Conservation (phyloP, 2,113 vertebrate species). For the Jaculus jaculus region DNA sequence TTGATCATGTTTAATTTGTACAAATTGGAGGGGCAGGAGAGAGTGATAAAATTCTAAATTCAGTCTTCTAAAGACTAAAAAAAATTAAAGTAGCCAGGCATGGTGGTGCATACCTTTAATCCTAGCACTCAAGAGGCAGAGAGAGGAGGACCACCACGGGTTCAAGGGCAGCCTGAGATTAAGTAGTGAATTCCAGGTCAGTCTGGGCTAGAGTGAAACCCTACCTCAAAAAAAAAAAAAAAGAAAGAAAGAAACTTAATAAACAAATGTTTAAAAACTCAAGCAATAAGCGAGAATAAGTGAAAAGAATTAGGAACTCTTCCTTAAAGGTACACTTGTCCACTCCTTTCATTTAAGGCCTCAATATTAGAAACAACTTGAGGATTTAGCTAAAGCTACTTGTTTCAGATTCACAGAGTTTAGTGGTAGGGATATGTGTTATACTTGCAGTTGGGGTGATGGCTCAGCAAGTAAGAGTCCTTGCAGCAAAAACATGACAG, state of each 20-base stretch:
- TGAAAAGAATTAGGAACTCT: neutral
- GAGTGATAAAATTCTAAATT: neutral
- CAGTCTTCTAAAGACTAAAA: neutral
- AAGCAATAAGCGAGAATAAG: neutral
- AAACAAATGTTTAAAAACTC: neutral
- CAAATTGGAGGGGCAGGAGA: neutral
- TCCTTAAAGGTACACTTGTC: neutral
- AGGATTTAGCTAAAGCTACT: neutral
- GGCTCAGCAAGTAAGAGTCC: no score
- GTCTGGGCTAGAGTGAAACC: no score
- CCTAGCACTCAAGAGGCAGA: no score
- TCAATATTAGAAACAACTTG: neutral
- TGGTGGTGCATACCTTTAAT: no score
- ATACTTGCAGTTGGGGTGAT: neutral
- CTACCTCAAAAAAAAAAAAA: no score
- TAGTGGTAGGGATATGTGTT: neutral
- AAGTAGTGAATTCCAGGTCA: no score
- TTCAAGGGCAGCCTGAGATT: no score
- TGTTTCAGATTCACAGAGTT: neutral
- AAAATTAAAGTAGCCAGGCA: neutral
- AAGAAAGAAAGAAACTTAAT: neutral
- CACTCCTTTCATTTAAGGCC: neutral
- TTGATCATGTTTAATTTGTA: neutral
- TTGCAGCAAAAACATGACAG: no score
- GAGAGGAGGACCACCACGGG: no score